phyloP scores from a whole-genome alignment of 2,888 invertebrate species.

The Allacma fusca region DNA sequence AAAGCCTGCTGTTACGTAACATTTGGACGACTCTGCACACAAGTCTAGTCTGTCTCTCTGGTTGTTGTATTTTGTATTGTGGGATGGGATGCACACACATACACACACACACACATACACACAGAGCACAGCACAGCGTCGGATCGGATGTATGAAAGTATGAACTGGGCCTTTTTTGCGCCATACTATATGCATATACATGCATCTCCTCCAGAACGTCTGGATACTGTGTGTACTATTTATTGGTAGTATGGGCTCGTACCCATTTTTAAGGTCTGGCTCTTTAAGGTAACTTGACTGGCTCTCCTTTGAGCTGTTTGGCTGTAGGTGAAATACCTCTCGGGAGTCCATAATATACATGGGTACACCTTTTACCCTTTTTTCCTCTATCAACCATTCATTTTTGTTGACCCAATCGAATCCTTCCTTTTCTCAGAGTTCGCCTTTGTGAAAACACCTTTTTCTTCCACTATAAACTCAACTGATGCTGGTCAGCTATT shows the following conservation, averaged over 20 bases:
- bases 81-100: background rate
- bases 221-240: background rate
- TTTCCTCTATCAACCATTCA: slow-evolving; percentile 23
- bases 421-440: background rate
- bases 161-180: background rate
- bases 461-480: background rate
- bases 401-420: slow-evolving; percentile 37
- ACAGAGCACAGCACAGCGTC: too few relatives aligned
- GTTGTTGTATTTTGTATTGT: too few relatives aligned
- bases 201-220: slow-evolving; percentile 1
- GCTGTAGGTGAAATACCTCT: too few relatives aligned
- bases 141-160: background rate
- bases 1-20: background rate
- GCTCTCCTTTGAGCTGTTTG: too few relatives aligned
- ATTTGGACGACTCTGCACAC: background rate
- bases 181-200: background rate
- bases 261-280: too few relatives aligned
- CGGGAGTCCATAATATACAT: background rate
- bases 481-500: background rate
- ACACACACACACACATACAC: too few relatives aligned
- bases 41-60: background rate
- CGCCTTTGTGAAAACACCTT: background rate
- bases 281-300: too few relatives aligned
- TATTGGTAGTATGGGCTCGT: too few relatives aligned
- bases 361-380: background rate